Conservation (phyloP, 1,140 invertebrate genomes). For the Sarcophaga bullata region DNA sequence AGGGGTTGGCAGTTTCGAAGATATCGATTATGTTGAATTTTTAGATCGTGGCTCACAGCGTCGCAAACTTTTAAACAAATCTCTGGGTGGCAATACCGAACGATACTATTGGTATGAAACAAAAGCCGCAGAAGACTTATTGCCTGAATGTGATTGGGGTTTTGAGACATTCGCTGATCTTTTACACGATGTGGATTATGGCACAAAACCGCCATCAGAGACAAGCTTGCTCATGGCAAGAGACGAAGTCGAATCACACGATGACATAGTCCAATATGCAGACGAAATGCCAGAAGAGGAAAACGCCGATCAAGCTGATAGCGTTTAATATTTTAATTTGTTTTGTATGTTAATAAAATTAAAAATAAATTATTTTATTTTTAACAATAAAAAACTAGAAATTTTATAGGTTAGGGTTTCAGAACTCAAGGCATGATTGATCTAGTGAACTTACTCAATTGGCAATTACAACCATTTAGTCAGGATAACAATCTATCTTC, state of each 20-base stretch:
- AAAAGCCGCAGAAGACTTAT: slow-evolving; percentile 44
- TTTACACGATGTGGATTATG: not conserved
- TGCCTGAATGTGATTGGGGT: slow-evolving; percentile 57
- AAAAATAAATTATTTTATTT: too few relatives aligned
- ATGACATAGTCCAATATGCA: not conserved
- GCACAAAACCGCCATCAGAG: not conserved
- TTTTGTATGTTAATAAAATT: too few relatives aligned
- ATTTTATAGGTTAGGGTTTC: too few relatives aligned
- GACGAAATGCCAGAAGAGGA: not conserved
- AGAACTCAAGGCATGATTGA: too few relatives aligned
- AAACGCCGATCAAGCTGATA: not conserved
- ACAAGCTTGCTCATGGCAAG: not conserved
- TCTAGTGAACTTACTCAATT: too few relatives aligned
- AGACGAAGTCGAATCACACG: not conserved
- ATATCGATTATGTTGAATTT: slow-evolving; percentile 57
- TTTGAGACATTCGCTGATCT: slow-evolving; percentile 46
- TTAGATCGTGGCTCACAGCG: slow-evolving; percentile 55
- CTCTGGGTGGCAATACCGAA: slow-evolving; percentile 60
- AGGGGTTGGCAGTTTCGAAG: slow-evolving; percentile 51
- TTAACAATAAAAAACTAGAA: too few relatives aligned
- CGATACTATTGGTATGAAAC: slow-evolving; percentile 57
- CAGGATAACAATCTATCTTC: too few relatives aligned
- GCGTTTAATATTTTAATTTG: too few relatives aligned
- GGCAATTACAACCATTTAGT: too few relatives aligned
- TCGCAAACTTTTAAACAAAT: slow-evolving; percentile 56